Evolutionary conservation across 1,140 invertebrate genomes (phyloP).

Genomic region (Saccostrea cuccullata): DNA sequence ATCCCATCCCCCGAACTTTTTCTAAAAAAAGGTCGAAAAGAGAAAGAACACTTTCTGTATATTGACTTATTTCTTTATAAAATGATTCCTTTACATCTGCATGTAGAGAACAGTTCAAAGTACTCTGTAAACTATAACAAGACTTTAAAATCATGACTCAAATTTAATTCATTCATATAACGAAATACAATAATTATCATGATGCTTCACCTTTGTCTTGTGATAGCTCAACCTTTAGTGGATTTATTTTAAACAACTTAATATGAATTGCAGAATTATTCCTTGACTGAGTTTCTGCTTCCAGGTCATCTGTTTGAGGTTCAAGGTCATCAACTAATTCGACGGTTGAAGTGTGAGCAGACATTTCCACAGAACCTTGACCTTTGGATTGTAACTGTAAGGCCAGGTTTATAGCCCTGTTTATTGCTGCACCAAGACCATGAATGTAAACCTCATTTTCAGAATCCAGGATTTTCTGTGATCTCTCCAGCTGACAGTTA

Average conservation of each 20-base stretch:
- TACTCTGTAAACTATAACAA: too few relatives aligned
- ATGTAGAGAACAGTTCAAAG: too few relatives aligned
- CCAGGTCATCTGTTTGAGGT: slow-evolving; percentile 87
- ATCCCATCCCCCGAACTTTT: too few relatives aligned
- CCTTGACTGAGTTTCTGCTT: slow-evolving; percentile 85
- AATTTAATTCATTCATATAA: not conserved
- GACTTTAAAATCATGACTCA: too few relatives aligned
- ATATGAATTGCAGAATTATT: slow-evolving; percentile 92
- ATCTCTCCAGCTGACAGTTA: slow-evolving; percentile 87
- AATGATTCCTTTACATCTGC: too few relatives aligned
- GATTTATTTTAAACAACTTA: slow-evolving; percentile 80
- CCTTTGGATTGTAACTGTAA: slow-evolving; percentile 87
- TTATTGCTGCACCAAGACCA: slow-evolving; percentile 91
- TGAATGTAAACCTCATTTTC: slow-evolving; percentile 90
- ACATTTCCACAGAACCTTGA: slow-evolving; percentile 84
- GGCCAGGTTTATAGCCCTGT: slow-evolving; percentile 90
- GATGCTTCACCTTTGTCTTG: not conserved
- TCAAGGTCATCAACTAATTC: slow-evolving; percentile 90
- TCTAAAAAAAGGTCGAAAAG: too few relatives aligned
- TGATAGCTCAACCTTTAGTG: slow-evolving; percentile 24
- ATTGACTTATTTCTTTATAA: too few relatives aligned
- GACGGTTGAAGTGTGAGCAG: slow-evolving; percentile 91
- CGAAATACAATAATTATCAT: not conserved
- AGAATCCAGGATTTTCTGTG: slow-evolving; percentile 87
- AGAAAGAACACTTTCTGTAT: too few relatives aligned